Base-by-base conservation (phyloP, 2,888 invertebrate species). In the Pristionchus arcanus region DNA sequence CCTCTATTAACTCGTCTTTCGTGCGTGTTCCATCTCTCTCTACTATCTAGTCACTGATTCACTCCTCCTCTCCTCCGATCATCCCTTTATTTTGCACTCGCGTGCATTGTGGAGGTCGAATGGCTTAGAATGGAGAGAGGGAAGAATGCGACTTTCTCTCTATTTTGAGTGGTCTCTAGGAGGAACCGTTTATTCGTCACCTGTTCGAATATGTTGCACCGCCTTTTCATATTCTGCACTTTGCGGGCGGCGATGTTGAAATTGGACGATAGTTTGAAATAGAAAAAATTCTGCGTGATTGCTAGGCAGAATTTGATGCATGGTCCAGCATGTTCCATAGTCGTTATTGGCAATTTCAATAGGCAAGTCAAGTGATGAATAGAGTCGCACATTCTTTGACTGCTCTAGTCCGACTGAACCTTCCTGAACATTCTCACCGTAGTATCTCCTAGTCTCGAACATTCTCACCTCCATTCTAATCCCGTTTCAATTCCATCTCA, bases 11-110 rank as follows among this genome's bases (percentile, higher is more conserved):
- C 42, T 81, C 81, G 81, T 81, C 81, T 11, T 31, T 31, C 37
- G 42, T 42, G 74, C 19, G 37, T 42, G 74, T 77, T 77, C 74
- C 42, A 21, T 74, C 74, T 71, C 74, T 34, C 37, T 34, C 37
- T 81, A 31, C 49, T 63, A 63, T 63, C 63, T 63, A 63, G 59
- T 49, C 81, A 81, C 81, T 81, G 81, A 81, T 53, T 81, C 81
- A 81, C 21, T 21, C 34, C 34, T 19, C 31, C 5, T 34, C 16
- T 19, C 11, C 81, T 28, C 25, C n/a, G 81, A 81, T 81, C 49
- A 81, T 81, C 81, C 68, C 31, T 28, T 42, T 81, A 81, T 81
- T 81, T 81, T 81, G 42, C 31, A n/a, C 49, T 11, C 16, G 25
- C 63, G 9, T 13, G 42, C 42, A 9, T 28, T 31, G n/a, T 68